Base-by-base conservation (phyloP, 2,797 vertebrate genomes). In the Naso thynnoides region DNA sequence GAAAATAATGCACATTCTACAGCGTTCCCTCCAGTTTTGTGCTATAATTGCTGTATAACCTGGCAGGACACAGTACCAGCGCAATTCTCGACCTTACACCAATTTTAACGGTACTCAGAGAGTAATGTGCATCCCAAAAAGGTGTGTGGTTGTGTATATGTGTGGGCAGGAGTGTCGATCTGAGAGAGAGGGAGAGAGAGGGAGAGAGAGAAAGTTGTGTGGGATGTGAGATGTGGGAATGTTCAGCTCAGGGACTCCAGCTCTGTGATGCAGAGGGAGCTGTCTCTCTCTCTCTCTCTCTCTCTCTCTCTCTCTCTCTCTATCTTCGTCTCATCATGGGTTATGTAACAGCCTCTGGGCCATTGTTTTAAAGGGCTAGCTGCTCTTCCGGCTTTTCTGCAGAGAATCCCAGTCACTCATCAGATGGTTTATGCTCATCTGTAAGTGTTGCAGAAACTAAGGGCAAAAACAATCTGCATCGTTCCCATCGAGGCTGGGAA, bases 291-390 rank as follows among this genome's bases (percentile, higher is more conserved):
- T 47, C 36, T n/a, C n/a, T n/a, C n/a, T n/a, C n/a, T 33, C 31
- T 33, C 31, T 33, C 31, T 33, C 31, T 33, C 31, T 33, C 47
- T 48, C 54, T 83, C 83, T 78, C 71, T 52, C 78, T 38, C 73
- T 47, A 29, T 68, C 41, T 11, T 52, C 24, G 1, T 73, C 69
- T 64, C 64, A 60, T 71, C 52, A 39, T 6, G 48, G 33, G 73
- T 93, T 90, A 91, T 80, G 79, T 67, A 92, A 92, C 83, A 53
- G 45, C 49, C 83, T 80, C 66, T 39, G 21, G 73, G 75, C 61
- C 78, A 55, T 83, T 85, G 88, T 82, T 87, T 88, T 75, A 79
- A 72, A 82, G 73, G 54, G 36, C 65, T 68, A 36, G 58, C 79
- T 81, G 52, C 69, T 75, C 84, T 42, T 55, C 67, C 70, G 56